Evolutionary conservation across 2,113 vertebrate genomes (phyloP), one percentile per base, ranked within the genome.

Genomic region (Corapipo altera): DNA sequence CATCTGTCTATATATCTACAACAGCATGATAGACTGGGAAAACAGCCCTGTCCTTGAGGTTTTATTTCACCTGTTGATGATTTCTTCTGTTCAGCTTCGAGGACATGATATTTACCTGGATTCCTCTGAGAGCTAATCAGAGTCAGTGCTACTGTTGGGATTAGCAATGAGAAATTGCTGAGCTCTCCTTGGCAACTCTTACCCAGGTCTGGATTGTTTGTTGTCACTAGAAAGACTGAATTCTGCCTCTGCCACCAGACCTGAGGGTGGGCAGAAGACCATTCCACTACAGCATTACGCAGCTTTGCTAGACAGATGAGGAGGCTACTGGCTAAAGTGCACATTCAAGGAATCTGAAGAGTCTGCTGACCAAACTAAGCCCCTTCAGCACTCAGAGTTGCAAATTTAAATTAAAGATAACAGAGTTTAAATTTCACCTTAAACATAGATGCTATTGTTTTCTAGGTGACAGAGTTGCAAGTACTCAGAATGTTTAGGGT

Each of bases 111-210:
- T 80, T 85, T 64, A 88, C 9, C 43, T 74, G n/a, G 27, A 41
- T 76, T 96, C 92, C 82, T 87, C 70, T 65, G 95, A 90, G 90
- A 90, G 39, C 88, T 94, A 92, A 95, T 97, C 78, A 94, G 74
- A 86, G 73, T 62, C 87, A 70, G 35, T 55, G 79, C 35, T 77
- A 3, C 65, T 69, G 43, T 74, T 88, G 65, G 72, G 79, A 91
- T 90, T 93, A 93, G 48, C 11, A 19, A 43, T 37, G 72, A 86
- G 88, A 83, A 90, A 77, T 91, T 75, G 35, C 75, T 95, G 22
- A 84, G 79, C 82, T 85, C 49, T 71, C 76, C 89, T 87, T 95
- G 69, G 89, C 73, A 92, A 95, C 93, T 89, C 52, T 48, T 81
- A 57, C 33, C 55, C 43, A 93, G 59, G 32, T 32, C 61, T 61